Conservation (phyloP, 2,113 vertebrate species). For the Stegostoma tigrinum region DNA sequence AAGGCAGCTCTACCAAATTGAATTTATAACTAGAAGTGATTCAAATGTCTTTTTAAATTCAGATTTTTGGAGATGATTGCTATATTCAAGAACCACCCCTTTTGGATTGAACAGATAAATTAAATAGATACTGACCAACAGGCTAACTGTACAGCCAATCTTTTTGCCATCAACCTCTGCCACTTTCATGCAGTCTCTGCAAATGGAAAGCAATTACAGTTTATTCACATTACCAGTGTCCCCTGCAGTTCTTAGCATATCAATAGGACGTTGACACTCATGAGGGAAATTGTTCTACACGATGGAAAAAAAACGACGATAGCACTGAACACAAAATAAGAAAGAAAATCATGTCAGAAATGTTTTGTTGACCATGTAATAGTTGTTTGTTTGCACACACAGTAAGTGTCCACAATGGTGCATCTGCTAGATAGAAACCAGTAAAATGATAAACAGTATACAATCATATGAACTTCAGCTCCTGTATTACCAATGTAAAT, state of each 20-base stretch:
- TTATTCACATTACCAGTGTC: constrained; percentile 25
- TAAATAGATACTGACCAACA: constrained; percentile 73
- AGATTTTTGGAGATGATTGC: not conserved
- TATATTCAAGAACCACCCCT: not conserved
- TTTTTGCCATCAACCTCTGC: constrained; percentile 96
- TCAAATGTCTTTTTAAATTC: not conserved
- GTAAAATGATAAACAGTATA: not conserved
- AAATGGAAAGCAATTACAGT: constrained; percentile 44
- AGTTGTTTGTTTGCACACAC: not conserved
- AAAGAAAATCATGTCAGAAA: not conserved
- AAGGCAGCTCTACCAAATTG: not conserved
- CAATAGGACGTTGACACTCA: not conserved
- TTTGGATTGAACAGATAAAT: not conserved
- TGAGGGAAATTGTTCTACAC: not conserved
- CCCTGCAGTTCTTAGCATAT: not conserved
- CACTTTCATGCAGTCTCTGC: constrained; percentile 96
- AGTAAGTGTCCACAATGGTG: not conserved
- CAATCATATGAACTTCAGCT: not conserved
- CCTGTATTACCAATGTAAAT: not conserved
- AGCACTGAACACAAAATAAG: not conserved
- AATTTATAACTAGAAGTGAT: not conserved
- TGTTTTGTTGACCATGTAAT: not conserved
- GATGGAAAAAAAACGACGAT: not conserved
- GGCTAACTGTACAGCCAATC: constrained; percentile 95
- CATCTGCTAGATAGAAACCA: not conserved